Evolutionary conservation across 2,888 invertebrate genomes (phyloP), one percentile per base, ranked within the genome.

Genomic region (Abrostola triplasia): DNA sequence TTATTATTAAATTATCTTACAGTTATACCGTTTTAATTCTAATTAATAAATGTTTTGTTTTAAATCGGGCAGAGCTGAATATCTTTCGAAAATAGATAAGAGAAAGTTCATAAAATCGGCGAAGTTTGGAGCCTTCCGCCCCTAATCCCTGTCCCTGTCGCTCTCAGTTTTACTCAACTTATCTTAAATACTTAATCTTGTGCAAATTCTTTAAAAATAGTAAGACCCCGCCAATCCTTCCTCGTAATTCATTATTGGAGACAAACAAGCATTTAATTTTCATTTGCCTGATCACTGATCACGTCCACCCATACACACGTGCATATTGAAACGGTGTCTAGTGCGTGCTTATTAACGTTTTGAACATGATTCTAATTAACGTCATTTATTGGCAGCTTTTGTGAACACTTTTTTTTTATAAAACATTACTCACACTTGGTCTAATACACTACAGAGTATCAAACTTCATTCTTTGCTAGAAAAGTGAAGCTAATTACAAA

Each of bases 61-160:
- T 49, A 74, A 80, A 76, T 70, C 60, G 59, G 59, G 67, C 69
- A 76, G 70, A 73, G 67, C 70, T 73, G 70, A 73, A 69, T 73
- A 77, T 79, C 77, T 65, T 83, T 76, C 65, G 79, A 73, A 80
- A 79, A 82, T 83, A 85, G 83, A 84, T 83, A 84, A 84, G 82
- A 79, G 83, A 82, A 86, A 86, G 86, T 86, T 87, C 83, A 88
- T 81, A 85, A 84, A 83, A 85, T 81, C 77, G 78, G 50, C 70
- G 64, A 88, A 88, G 84, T 88, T 88, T 77, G 70, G 80, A 85
- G 86, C 85, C 84, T 79, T 84, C 76, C 73, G 60, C 72, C 77
- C 81, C 72, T 85, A 88, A 89, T 85, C 85, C 85, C 76, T 79
- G 75, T 73, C 82, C 82, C 81, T 84, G 84, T 83, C 83, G 80